phyloP scores from a whole-genome alignment of 2,797 vertebrate genomes.

The Myotis myotis region DNA sequence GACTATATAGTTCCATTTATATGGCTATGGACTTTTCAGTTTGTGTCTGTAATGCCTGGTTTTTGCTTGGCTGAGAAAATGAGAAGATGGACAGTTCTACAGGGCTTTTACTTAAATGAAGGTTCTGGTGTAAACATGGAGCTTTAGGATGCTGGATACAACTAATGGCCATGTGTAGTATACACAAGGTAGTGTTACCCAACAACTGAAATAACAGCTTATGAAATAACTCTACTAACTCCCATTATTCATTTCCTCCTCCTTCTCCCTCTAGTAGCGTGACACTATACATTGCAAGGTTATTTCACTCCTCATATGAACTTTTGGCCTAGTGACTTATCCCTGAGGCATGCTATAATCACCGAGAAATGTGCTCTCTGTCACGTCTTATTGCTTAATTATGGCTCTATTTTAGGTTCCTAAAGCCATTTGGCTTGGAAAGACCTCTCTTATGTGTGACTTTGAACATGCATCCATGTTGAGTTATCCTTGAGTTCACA shows the following conservation, averaged over 20 bases:
- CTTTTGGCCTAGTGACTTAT: constrained; percentile 47
- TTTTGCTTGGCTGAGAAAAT: background rate
- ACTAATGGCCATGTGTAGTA: background rate
- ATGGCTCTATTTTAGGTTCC: constrained; percentile 62
- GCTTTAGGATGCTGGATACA: background rate
- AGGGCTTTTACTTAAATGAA: background rate
- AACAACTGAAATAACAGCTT: background rate
- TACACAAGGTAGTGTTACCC: background rate
- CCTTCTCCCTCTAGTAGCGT: background rate
- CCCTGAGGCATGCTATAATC: constrained; percentile 57
- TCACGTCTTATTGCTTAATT: constrained; percentile 66
- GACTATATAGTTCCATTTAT: background rate
- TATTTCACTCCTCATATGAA: constrained; percentile 39
- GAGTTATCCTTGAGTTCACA: constrained; percentile 17
- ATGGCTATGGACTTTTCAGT: background rate
- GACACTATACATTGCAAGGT: constrained; percentile 33
- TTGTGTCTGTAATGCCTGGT: background rate
- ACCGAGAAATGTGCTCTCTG: constrained; percentile 61
- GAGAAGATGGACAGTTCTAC: background rate
- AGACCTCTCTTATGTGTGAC: background rate
- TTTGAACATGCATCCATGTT: background rate
- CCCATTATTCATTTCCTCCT: constrained; percentile 18
- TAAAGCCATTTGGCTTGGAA: constrained; percentile 37
- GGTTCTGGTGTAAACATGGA: background rate
- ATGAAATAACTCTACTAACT: background rate